A percentile compares a stretch with the other conserved stretches of the same genome.
Evolutionary conservation across 2,888 invertebrate genomes (phyloP).

Genomic region (Encarsia formosa): DNA sequence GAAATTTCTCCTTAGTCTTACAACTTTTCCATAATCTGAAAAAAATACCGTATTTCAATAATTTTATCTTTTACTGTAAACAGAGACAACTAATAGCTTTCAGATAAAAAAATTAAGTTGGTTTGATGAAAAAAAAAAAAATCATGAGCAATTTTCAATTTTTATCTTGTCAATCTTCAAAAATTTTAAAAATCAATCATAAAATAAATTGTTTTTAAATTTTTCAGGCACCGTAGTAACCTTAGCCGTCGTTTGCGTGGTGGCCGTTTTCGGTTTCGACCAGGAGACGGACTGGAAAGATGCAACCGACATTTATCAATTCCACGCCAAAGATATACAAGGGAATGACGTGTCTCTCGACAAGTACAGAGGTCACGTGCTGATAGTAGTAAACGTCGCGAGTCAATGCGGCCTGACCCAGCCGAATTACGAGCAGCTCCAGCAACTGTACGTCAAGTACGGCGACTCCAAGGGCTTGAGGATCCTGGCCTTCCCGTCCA

Average conservation of each 20-base stretch:
- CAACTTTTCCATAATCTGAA: no score
- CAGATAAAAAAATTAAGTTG: no score
- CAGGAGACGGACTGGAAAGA: constrained; percentile 56
- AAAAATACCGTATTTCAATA: no score
- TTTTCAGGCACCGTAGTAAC: no score
- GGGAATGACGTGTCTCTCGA: constrained; percentile 75
- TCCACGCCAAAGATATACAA: constrained; percentile 76
- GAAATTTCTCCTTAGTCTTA: no score
- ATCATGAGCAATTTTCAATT: no score
- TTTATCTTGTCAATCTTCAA: no score
- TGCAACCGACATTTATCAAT: constrained; percentile 74
- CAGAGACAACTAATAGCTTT: no score
- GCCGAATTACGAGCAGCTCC: constrained; percentile 76
- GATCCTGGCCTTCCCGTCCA: constrained; percentile 67
- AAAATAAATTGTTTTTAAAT: no score
- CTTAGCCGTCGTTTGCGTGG: background rate
- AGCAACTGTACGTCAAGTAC: constrained; percentile 69
- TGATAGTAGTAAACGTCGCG: constrained; percentile 83
- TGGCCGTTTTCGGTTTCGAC: constrained; percentile 30
- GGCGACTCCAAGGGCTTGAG: constrained; percentile 61
- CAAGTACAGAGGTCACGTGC: constrained; percentile 73
- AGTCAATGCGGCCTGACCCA: constrained; percentile 80
- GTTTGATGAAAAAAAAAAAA: no score
- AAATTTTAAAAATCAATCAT: no score
- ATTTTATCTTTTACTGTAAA: no score